These are phyloP conservation scores for Gastrophysa polygoni DNA, from an alignment of 2,888 invertebrate species.

Conservation along the genomic window DNA sequence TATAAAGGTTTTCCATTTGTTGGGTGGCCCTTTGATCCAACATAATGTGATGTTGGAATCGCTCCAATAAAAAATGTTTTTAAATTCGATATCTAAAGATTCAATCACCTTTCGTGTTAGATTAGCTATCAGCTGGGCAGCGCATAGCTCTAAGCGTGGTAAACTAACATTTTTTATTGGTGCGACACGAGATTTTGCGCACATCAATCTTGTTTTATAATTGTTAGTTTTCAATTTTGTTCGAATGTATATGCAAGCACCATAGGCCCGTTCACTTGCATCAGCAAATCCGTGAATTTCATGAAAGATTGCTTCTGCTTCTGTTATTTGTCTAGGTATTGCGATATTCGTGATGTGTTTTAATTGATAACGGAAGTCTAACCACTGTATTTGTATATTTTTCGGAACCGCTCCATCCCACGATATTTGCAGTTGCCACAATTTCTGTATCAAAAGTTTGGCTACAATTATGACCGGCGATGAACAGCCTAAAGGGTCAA, in stretches of 20 bases:
- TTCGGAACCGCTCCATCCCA: conserved; percentile 15
- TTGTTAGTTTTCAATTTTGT: background rate
- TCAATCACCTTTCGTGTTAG: conserved; percentile 2
- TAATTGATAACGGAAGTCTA: conserved; percentile 1
- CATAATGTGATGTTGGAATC: conserved; percentile 21
- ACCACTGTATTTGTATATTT: conserved; percentile 12
- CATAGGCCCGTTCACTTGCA: conserved; percentile 14
- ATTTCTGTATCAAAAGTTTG: conserved; percentile 10
- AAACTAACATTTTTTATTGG: conserved; percentile 21
- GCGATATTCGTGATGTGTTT: background rate
- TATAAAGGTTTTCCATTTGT: conserved; percentile 16
- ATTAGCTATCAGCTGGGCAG: conserved; percentile 14
- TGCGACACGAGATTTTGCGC: conserved; percentile 23
- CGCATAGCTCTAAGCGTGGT: conserved; percentile 21
- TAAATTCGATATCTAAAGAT: background rate
- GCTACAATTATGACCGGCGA: conserved; percentile 13
- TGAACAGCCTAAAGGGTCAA: conserved; percentile 11
- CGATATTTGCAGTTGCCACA: conserved; percentile 10
- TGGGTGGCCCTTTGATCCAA: conserved; percentile 2
- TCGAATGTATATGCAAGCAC: conserved; percentile 4
- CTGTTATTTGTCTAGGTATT: conserved; percentile 14
- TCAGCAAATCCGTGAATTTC: conserved; percentile 28
- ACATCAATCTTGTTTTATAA: conserved; percentile 10
- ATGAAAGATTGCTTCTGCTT: conserved; percentile 1
- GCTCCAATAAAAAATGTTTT: conserved; percentile 15